Evolutionary conservation across 2,113 vertebrate genomes (phyloP).

Genomic region (Pollimyrus isidori): DNA sequence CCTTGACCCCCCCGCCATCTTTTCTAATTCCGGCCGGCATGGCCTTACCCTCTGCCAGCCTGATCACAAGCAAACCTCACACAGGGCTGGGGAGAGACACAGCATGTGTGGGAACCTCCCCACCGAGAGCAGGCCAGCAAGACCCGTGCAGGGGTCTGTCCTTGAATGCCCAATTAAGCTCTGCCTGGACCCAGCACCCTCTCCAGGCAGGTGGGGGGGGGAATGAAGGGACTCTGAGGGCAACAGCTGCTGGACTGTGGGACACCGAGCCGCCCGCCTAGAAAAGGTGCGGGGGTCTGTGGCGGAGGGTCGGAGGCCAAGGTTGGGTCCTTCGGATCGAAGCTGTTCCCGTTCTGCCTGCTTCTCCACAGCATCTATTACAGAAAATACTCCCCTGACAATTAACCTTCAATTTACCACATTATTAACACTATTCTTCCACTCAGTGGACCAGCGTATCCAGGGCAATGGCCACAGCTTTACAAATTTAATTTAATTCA

Average conservation of each 20-base stretch:
- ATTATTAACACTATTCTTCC: background rate
- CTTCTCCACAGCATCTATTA: constrained; percentile 50
- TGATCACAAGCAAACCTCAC: background rate
- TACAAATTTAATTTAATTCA: background rate
- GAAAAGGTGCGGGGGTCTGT: constrained; percentile 29
- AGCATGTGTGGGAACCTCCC: constrained; percentile 13
- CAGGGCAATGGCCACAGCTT: background rate
- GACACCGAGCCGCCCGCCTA: constrained; percentile 45
- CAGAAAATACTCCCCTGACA: background rate
- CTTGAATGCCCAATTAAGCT: background rate
- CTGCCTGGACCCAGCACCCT: constrained; percentile 18
- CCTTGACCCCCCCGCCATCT: background rate
- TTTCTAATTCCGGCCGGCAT: background rate
- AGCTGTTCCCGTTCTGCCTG: constrained; percentile 38
- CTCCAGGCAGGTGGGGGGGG: constrained; percentile 18
- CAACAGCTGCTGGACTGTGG: constrained; percentile 60
- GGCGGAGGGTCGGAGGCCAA: constrained; percentile 36
- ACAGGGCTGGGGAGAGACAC: constrained; percentile 19
- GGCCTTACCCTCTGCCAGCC: background rate
- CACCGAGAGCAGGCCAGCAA: constrained; percentile 22
- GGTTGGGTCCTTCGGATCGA: constrained; percentile 41
- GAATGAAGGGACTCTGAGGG: constrained; percentile 29
- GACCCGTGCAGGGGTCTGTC: constrained; percentile 21
- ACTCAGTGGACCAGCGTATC: background rate
- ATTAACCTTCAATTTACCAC: background rate